Evolutionary conservation across 2,888 invertebrate genomes (phyloP), one percentile per base, ranked within the genome.

Genomic region (Andrena praecox): DNA sequence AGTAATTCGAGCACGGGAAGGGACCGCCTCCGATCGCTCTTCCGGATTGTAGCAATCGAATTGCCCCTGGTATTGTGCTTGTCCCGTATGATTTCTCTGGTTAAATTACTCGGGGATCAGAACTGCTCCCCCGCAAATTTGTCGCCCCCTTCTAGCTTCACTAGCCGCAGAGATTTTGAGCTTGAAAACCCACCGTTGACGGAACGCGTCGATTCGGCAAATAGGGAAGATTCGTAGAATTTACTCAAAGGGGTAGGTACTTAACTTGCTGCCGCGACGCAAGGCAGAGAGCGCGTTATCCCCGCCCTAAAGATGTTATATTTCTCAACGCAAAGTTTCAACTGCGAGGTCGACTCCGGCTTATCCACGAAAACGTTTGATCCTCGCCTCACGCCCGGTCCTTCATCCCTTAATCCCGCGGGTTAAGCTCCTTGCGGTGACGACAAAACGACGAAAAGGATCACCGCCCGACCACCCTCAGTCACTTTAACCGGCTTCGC

Each of bases 361-460:
- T 88, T 85, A 88, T 85, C 82, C 87, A 62, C 67, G 83, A 82
- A 88, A 88, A 88, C 82, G 82, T 88, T 88, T 88, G 88, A 88
- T 85, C 87, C 87, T 71, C 50, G 81, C 77, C 87, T 82, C 85
- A 66, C 82, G 82, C 80, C 77, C 74, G 74, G 62, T 60, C 77
- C 77, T 80, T 88, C 77, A 83, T 87, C 85, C 85, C 68, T 82
- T 88, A 88, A 88, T 88, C 89, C 85, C 59, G 63, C 62, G 83
- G 79, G 85, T 86, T 87, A 87, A 87, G 87, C 87, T 81, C 56
- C 85, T 88, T 80, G 88, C 86, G 87, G 88, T 71, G 80, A 67
- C 82, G 82, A 87, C 86, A 85, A 87, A 87, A 88, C 82, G 85
- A 85, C 88, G 80, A 81, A 85, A 87, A 82, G 82, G 82, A 82